Conservation (phyloP, 1,140 invertebrate species). For the Andrena cerasifolii region DNA sequence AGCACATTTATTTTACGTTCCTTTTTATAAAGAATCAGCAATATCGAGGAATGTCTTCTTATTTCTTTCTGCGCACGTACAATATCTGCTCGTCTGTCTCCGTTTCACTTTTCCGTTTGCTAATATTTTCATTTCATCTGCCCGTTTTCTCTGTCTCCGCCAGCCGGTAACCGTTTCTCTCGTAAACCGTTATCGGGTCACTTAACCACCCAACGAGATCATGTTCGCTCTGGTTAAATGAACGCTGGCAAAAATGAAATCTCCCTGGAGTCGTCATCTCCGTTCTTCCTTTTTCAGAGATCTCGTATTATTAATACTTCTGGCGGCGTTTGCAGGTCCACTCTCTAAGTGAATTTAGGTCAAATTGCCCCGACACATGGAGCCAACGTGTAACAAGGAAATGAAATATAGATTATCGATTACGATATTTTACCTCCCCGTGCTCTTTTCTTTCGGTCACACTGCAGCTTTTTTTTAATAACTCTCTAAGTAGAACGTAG, state of each 20-base stretch:
- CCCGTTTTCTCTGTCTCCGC: slow-evolving; percentile 28
- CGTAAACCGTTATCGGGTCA: slow-evolving; percentile 50
- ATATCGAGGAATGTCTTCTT: background rate
- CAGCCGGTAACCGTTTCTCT: slow-evolving; percentile 42
- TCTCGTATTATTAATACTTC: background rate
- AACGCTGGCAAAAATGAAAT: slow-evolving; percentile 41
- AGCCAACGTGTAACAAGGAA: too few relatives aligned
- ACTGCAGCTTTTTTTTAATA: too few relatives aligned
- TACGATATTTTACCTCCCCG: too few relatives aligned
- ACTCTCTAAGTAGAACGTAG: too few relatives aligned
- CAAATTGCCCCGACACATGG: too few relatives aligned
- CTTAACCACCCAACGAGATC: slow-evolving; percentile 69
- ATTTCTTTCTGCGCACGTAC: background rate
- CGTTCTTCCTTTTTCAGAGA: slow-evolving; percentile 1
- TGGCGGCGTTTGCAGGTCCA: background rate
- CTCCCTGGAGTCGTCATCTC: background rate
- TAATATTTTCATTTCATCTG: background rate
- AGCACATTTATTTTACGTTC: too few relatives aligned
- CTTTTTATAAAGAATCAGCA: too few relatives aligned
- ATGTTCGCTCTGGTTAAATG: slow-evolving; percentile 42
- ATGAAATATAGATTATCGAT: too few relatives aligned
- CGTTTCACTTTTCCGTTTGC: slow-evolving; percentile 6
- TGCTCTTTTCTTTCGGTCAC: too few relatives aligned
- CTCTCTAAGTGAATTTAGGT: too few relatives aligned
- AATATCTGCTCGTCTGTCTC: too few relatives aligned